Evolutionary conservation across 1,140 invertebrate species (phyloP), one percentile per base, ranked within the genome.

Genomic region (Magallana ariakensis): DNA sequence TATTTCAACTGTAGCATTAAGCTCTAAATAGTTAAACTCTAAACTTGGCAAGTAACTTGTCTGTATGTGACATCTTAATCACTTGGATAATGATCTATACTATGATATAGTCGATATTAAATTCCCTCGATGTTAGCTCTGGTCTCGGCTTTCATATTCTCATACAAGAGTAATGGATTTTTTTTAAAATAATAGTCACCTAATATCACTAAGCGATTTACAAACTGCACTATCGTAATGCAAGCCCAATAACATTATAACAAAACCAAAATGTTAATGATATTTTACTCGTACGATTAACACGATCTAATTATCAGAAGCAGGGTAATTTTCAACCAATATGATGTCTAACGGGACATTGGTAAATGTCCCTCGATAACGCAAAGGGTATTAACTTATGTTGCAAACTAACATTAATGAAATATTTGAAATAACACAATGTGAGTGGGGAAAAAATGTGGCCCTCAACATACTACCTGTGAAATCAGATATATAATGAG

Each of bases 171-270:
- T 75, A 22, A 75, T 33, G 66, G 66, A 33, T 75, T 75, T 70
- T 70, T 75, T 19, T 75, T 75, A 33, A 75, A 75, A 75, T 75
- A 75, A 46, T 75, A 19, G 66, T 75, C 66, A 75, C 33, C 66
- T 75, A 26, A 33, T 75, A 75, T 13, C 19, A 75, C 22, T 22
- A 26, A 26, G 19, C 66, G 33, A 26, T 22, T 26, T 26, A 75
- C 66, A 33, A 26, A 75, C 22, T 75, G 22, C 22, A 10, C 66
- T 9, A 33, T 13, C 10, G 22, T 26, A 26, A 13, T 8, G 19
- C 22, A 75, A 75, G 22, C 33, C 22, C 19, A 75, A 46, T 46
- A 46, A 46, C 22, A 26, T 75, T 19, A 46, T 11, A 75, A 22
- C 22, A 10, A 13, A 75, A 75, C 33, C 66, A 26, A 75, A 46